phyloP scores from a whole-genome alignment of 2,888 invertebrate species.

The Listrodromus nycthemerus region DNA sequence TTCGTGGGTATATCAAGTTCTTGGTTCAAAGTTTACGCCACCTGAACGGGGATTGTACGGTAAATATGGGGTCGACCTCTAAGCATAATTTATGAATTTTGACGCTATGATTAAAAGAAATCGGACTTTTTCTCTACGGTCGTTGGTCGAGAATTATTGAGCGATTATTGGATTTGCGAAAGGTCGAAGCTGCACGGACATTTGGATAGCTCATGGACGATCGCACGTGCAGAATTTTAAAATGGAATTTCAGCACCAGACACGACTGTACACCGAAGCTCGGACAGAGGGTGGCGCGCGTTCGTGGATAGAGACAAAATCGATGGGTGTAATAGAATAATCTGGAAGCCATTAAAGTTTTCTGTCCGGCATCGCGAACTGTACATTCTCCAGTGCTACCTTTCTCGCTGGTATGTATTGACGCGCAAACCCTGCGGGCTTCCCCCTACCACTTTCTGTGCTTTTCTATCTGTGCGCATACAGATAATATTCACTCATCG shows the following conservation, averaged over 20 bases:
- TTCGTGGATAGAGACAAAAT: slow-evolving; percentile 68
- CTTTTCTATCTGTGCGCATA: not conserved
- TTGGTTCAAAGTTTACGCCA: no score
- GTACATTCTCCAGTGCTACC: slow-evolving; percentile 17
- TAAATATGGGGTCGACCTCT: no score
- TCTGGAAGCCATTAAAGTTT: slow-evolving; percentile 79
- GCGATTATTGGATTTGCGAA: not conserved
- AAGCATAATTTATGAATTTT: no score
- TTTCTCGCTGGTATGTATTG: slow-evolving; percentile 27
- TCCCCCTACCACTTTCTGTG: slow-evolving; percentile 42
- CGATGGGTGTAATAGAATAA: slow-evolving; percentile 81
- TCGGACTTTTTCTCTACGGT: not conserved
- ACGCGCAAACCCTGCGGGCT: slow-evolving; percentile 45
- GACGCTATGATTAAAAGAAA: not conserved
- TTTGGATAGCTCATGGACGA: not conserved
- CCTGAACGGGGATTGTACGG: no score
- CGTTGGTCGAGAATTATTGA: not conserved
- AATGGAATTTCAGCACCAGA: not conserved
- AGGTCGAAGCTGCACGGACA: not conserved
- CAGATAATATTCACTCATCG: slow-evolving; percentile 13
- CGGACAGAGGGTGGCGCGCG: not conserved
- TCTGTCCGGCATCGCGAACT: slow-evolving; percentile 59
- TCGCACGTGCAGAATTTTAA: not conserved
- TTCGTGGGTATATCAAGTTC: no score
- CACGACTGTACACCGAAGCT: not conserved